Conservation (phyloP, 1,140 invertebrate genomes). For the Drosophila kanapiae region DNA sequence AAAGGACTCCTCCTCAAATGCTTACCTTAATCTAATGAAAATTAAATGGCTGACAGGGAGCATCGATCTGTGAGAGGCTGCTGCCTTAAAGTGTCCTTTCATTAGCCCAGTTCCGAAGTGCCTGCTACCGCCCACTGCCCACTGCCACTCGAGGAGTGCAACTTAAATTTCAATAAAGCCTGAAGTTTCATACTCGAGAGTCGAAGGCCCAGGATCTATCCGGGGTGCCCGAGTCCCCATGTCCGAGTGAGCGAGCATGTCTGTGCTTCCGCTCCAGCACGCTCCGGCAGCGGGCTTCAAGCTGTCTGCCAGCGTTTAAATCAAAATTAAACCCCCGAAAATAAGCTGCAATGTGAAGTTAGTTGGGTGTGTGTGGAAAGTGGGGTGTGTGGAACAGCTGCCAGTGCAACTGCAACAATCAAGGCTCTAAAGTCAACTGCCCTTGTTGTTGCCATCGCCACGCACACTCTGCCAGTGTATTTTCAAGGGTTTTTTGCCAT, state of each 20-base stretch:
- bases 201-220: conserved; percentile 14
- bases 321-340: conserved; percentile 81
- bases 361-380: background rate
- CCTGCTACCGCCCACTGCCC: background rate
- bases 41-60: conserved; percentile 56
- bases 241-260: conserved; percentile 64
- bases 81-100: conserved; percentile 62
- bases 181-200: conserved; percentile 4
- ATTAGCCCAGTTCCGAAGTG: conserved; percentile 59
- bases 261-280: conserved; percentile 66
- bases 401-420: conserved; percentile 50
- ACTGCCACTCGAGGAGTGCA: conserved; percentile 28
- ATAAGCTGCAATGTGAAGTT: conserved; percentile 57
- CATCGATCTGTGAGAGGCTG: conserved; percentile 30
- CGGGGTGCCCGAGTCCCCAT: background rate
- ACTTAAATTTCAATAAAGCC: conserved; percentile 70
- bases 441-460: conserved; percentile 33
- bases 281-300: conserved; percentile 54
- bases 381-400: conserved; percentile 29
- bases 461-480: conserved; percentile 24
- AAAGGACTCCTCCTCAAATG: conserved; percentile 34
- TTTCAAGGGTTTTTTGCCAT: conserved; percentile 14
- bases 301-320: conserved; percentile 78
- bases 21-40: conserved; percentile 76
- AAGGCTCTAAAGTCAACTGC: conserved; percentile 71